These are phyloP conservation scores for Takifugu flavidus DNA, from an alignment of 2,113 vertebrate genomes.

Conservation along the genomic window DNA sequence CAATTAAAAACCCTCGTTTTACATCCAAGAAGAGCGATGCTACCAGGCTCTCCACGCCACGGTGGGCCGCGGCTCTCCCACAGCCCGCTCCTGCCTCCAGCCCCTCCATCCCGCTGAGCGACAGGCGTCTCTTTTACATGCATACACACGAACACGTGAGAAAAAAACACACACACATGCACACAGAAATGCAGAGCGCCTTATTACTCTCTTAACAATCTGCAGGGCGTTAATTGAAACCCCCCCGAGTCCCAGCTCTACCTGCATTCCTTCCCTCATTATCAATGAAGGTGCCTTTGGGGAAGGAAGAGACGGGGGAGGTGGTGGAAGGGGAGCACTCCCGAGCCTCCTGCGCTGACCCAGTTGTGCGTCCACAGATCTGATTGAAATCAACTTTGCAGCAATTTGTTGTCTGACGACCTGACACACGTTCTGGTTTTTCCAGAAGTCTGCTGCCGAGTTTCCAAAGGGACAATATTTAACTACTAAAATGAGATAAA, in stretches of 20 bases:
- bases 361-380: slow-evolving; percentile 41
- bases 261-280: slow-evolving; percentile 77
- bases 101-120: slow-evolving; percentile 48
- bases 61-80: slow-evolving; percentile 38
- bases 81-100: slow-evolving; percentile 29
- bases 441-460: too few species aligned
- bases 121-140: slow-evolving; percentile 48
- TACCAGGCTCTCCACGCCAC: slow-evolving; percentile 29
- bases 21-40: slow-evolving; percentile 45
- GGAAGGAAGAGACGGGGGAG: slow-evolving; percentile 38
- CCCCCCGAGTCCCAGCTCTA: slow-evolving; percentile 72
- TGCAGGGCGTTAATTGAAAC: slow-evolving; percentile 81
- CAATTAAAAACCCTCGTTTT: slow-evolving; percentile 59
- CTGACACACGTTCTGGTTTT: not conserved
- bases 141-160: slow-evolving; percentile 12
- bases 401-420: slow-evolving; percentile 1
- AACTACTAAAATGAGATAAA: too few species aligned
- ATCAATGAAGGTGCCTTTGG: slow-evolving; percentile 82
- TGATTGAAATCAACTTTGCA: slow-evolving; percentile 45
- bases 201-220: slow-evolving; percentile 82
- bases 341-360: slow-evolving; percentile 41
- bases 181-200: slow-evolving; percentile 50
- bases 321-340: slow-evolving; percentile 27
- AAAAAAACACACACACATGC: slow-evolving; percentile 28
- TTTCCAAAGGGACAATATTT: too few species aligned